Base-by-base conservation (phyloP, 2,888 invertebrate genomes). In the Caenorhabditis sp. region DNA sequence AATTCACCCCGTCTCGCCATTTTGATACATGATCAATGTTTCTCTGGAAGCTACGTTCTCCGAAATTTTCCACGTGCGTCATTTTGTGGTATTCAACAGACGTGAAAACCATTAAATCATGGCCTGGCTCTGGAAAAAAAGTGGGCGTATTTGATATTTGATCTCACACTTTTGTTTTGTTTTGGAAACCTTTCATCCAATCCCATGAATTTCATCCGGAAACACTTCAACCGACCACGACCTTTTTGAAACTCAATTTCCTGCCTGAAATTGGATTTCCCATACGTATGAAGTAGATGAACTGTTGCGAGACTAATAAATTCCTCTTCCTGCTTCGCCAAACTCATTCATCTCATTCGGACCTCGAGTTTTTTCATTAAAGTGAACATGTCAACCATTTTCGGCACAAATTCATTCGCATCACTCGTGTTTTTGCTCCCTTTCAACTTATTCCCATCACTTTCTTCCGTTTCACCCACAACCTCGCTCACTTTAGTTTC, bases 341-440 rank as follows among this genome's bases (percentile, higher is more conserved):
- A 17, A 45, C 46, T 37, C 58, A 50, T 50, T 17, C 66, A 58
- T 58, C 41, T 41, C 17, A 45, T 61, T 37, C 37, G 52, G 41
- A 5, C 37, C 48, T 48, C 43, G 22, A 26, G 32, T 17, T 59
- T 68, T 70, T 59, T 70, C 70, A 70, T 70, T 70, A 70, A 59
- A 52, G 41, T 45, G 70, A 59, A 59, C 70, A 59, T 70, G 70
- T 70, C 70, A 70, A 70, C 70, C 53, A 70, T 53, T 58, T 59
- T 55, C 53, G 59, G 58, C 37, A 30, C 58, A 30, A 53, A 68
- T 41, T 43, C 24, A 27, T 13, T 32, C 27, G 15, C 55, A 65
- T 55, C 65, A 55, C 52, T 53, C 59, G 59, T 59, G 59, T 52
- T 59, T 68, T 68, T 24, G 13, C 59, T 68, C 48, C 37, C 45